A percentile compares a stretch with the other conserved stretches of the same genome.
Conservation (phyloP, 2,113 vertebrate genomes). For the Hemiprocne comata region DNA sequence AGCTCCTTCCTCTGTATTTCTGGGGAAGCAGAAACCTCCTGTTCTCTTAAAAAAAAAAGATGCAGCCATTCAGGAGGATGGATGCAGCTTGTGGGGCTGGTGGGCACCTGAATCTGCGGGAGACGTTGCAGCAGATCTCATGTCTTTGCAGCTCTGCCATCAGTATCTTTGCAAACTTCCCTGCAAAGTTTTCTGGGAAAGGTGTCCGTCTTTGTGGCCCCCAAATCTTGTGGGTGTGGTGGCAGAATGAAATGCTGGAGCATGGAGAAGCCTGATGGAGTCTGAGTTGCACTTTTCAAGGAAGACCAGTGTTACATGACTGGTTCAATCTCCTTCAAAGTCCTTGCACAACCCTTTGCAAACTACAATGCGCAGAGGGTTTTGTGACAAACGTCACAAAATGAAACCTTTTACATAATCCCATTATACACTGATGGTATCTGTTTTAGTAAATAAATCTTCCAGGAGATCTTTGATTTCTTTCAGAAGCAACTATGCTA, state of each 20-base stretch:
- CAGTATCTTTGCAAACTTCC: background rate
- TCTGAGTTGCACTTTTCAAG: background rate
- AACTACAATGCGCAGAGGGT: background rate
- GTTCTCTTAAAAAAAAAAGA: background rate
- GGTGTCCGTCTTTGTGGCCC: background rate
- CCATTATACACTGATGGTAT: background rate
- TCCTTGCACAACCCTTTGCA: background rate
- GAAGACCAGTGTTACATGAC: background rate
- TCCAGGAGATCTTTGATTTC: background rate
- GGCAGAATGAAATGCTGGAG: background rate
- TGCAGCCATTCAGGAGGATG: background rate
- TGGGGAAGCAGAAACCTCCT: background rate
- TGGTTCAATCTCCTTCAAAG: background rate
- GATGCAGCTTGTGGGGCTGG: background rate
- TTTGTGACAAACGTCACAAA: background rate
- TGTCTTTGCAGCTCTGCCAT: background rate
- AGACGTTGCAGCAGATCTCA: background rate
- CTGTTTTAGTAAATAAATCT: background rate
- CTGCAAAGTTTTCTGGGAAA: background rate
- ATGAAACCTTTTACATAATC: background rate
- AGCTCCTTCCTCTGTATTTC: background rate
- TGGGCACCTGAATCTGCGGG: background rate
- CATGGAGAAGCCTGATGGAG: background rate
- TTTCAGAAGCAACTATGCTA: background rate
- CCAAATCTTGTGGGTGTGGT: background rate